A percentile compares a stretch with the other conserved stretches of the same genome.
Evolutionary conservation across 2,888 invertebrate genomes (phyloP).

Genomic region (Thera obeliscata): DNA sequence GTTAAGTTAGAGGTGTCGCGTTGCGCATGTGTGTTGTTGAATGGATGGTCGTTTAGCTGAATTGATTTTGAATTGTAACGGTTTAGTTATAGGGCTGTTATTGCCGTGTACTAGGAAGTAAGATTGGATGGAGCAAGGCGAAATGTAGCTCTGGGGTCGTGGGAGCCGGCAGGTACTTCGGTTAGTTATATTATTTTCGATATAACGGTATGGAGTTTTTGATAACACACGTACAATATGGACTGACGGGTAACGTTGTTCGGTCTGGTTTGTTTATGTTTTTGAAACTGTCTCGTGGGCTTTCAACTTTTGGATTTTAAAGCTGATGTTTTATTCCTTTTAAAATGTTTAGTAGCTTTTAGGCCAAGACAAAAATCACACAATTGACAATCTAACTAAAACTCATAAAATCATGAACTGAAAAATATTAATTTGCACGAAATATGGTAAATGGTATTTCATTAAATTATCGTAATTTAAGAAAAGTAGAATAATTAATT

Average conservation of each 20-base stretch:
- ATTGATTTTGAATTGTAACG: slow-evolving; percentile 52
- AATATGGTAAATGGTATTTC: no score
- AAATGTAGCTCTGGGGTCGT: slow-evolving; percentile 79
- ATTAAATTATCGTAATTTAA: no score
- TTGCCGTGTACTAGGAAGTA: slow-evolving; percentile 74
- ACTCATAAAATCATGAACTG: no score
- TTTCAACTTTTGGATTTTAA: background rate
- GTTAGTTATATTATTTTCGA: slow-evolving; percentile 73
- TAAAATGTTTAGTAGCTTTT: no score
- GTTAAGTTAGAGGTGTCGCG: slow-evolving; percentile 60
- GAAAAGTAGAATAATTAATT: no score
- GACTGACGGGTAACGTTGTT: slow-evolving; percentile 30
- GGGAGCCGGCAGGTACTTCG: slow-evolving; percentile 73
- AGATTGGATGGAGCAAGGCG: slow-evolving; percentile 78
- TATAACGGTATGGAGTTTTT: slow-evolving; percentile 74
- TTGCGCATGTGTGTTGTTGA: slow-evolving; percentile 73
- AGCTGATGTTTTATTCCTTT: no score
- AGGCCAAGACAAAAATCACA: no score
- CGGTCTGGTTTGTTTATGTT: slow-evolving; percentile 18
- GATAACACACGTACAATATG: slow-evolving; percentile 64
- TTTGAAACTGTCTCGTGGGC: background rate
- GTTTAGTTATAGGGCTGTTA: slow-evolving; percentile 47
- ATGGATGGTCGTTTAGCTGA: slow-evolving; percentile 61
- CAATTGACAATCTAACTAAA: no score
- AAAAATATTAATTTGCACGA: no score